Percentiles rank a stretch among this genome's conserved stretches.
phyloP scores from a whole-genome alignment of 2,888 invertebrate species.

The Heteromyza rotundicornis region DNA sequence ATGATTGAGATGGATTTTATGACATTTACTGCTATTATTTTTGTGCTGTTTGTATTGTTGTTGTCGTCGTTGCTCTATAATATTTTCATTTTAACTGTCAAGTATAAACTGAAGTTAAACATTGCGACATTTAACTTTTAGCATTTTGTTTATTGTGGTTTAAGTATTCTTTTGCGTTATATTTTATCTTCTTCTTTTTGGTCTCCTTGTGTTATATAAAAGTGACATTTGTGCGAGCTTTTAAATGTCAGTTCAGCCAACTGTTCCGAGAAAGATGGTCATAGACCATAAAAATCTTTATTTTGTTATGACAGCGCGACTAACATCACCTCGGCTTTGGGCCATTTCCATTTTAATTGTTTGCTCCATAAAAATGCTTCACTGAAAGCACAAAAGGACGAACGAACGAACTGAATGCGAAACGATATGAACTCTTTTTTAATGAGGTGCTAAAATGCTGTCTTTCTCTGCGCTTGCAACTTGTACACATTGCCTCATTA shows the following conservation, averaged over 20 bases:
- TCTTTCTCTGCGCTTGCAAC: neutral
- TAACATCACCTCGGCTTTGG: neutral
- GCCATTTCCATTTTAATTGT: slow-evolving; percentile 15
- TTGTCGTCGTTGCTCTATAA: neutral
- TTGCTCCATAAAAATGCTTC: slow-evolving; percentile 7
- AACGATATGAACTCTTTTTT: slow-evolving; percentile 53
- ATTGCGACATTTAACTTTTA: neutral
- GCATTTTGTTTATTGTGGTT: slow-evolving; percentile 28
- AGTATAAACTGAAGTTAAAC: slow-evolving; percentile 3
- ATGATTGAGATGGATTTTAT: slow-evolving; percentile 57
- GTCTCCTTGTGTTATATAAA: neutral
- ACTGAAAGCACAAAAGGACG: neutral
- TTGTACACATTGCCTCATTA: slow-evolving; percentile 1
- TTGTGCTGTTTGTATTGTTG: neutral
- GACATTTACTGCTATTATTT: slow-evolving; percentile 50
- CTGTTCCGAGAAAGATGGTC: neutral
- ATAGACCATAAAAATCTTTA: neutral
- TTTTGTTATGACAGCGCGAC: slow-evolving; percentile 16
- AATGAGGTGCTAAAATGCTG: slow-evolving; percentile 52
- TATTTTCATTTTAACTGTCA: slow-evolving; percentile 14
- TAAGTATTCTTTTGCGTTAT: slow-evolving; percentile 15
- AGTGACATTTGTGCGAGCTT: slow-evolving; percentile 5
- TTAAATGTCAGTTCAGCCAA: neutral
- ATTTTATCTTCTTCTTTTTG: neutral
- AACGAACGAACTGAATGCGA: neutral